Evolutionary conservation across 2,113 vertebrate genomes (phyloP), one percentile per base, ranked within the genome.

Genomic region (Upupa epops): DNA sequence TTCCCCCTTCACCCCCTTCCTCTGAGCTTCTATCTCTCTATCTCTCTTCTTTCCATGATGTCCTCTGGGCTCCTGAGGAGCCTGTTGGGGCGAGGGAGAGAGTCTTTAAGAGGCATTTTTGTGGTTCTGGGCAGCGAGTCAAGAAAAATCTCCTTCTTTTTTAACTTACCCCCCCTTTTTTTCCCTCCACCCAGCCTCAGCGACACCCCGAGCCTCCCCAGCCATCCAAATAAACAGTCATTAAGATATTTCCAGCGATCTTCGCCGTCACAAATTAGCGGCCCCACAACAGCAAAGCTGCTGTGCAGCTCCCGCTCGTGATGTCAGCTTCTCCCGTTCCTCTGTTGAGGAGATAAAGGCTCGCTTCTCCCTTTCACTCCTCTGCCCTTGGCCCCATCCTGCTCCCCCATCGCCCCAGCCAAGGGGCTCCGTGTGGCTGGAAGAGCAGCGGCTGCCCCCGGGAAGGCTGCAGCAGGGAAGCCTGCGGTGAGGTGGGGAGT

Each of bases 191-290:
- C 70, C 90, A 84, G 78, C 73, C 91, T 37, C 89, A 89, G 89
- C 85, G 87, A 95, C 90, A 93, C 91, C 94, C 84, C 71, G 80
- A 89, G 89, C 84, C 96, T 95, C 84, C 92, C 55, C 75, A 87
- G 92, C 92, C 92, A 96, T 92, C 96, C 79, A 96, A 95, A 95
- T 94, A 96, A 94, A 96, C 96, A 95, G 88, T 94, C 64, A 96
- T 96, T 96, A 96, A 94, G 94, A 93, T 94, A 91, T 90, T 95
- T 88, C 58, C 88, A 82, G 76, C 11, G 93, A 94, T 95, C 83
- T 75, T 88, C 76, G 0, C 83, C 86, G 92, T 96, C 94, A 95
- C 93, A 94, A 96, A 96, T 94, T 93, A 84, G 80, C 94, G 72
- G 77, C 93, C 86, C 83, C 88, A 95, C 94, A 93, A 84, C 93